These are phyloP conservation scores for Apogon hyalosoma DNA, from an alignment of 2,797 vertebrate species.

Conservation along the genomic window DNA sequence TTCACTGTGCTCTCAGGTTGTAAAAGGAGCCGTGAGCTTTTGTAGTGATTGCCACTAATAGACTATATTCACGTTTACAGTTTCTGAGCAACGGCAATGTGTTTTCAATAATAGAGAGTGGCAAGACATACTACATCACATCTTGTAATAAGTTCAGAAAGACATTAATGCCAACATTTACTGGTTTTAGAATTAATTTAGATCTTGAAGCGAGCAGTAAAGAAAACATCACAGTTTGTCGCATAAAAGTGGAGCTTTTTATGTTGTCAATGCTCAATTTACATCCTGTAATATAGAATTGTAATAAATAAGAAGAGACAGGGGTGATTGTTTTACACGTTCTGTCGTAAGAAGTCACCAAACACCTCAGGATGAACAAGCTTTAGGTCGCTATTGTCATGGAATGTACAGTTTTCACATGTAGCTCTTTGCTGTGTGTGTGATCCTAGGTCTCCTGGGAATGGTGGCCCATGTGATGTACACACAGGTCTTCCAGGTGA, in stretches of 20 bases:
- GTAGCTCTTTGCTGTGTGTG: background rate
- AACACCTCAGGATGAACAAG: constrained; percentile 8
- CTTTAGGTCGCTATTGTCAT: too few relatives aligned
- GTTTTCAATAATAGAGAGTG: background rate
- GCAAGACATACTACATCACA: background rate
- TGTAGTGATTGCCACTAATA: background rate
- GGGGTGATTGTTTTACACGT: constrained; percentile 6
- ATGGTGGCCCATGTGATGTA: constrained; percentile 96
- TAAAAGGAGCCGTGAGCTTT: background rate
- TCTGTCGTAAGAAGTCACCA: constrained; percentile 2
- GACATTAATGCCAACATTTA: background rate
- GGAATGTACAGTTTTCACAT: too few relatives aligned
- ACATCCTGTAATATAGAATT: background rate
- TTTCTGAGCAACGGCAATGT: background rate
- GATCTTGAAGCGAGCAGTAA: background rate
- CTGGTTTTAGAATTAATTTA: background rate
- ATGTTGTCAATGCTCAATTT: background rate
- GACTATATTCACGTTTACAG: background rate
- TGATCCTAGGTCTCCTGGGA: constrained; percentile 90
- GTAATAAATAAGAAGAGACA: background rate
- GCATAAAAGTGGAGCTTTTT: background rate
- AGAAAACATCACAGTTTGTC: background rate
- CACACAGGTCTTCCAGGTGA: constrained; percentile 92
- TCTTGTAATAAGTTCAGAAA: background rate
- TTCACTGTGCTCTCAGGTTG: constrained; percentile 97